These are phyloP conservation scores for Philaethria dido DNA, from an alignment of 2,888 invertebrate genomes.

Conservation along the genomic window DNA sequence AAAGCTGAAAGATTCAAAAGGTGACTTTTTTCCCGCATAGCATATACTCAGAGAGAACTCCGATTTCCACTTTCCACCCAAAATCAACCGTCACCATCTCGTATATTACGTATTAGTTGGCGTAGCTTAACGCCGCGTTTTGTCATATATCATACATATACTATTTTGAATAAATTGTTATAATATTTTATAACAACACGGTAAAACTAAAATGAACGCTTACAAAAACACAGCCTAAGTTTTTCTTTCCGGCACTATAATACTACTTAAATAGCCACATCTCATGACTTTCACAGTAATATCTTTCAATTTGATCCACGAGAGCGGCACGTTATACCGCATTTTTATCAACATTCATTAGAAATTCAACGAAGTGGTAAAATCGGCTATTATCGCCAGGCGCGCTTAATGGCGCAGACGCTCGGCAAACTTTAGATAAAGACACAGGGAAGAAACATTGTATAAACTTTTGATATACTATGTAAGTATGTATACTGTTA, in stretches of 20 bases:
- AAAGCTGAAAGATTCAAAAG: too few species aligned
- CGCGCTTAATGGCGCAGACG: constrained; percentile 63
- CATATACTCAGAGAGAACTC: too few species aligned
- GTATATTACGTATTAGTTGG: too few species aligned
- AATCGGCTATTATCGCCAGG: constrained; percentile 64
- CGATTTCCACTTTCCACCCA: too few species aligned
- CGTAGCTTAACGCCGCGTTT: too few species aligned
- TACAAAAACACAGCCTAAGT: too few species aligned
- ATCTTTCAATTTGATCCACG: neutral
- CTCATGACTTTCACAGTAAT: neutral
- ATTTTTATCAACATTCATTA: constrained; percentile 43
- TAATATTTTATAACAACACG: too few species aligned
- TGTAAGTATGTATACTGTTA: neutral
- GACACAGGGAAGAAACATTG: constrained; percentile 29
- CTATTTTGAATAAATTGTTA: too few species aligned
- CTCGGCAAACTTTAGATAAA: constrained; percentile 39
- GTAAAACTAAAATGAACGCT: too few species aligned
- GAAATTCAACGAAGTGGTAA: constrained; percentile 54
- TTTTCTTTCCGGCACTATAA: neutral
- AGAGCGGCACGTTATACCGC: constrained; percentile 1
- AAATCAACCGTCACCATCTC: too few species aligned
- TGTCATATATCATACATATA: too few species aligned
- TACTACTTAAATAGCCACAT: neutral
- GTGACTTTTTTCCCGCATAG: too few species aligned
- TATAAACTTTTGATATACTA: constrained; percentile 8